Evolutionary conservation across 64 coral and sea anemone genomes (phyloP).

Genomic region (Montipora cactus): DNA sequence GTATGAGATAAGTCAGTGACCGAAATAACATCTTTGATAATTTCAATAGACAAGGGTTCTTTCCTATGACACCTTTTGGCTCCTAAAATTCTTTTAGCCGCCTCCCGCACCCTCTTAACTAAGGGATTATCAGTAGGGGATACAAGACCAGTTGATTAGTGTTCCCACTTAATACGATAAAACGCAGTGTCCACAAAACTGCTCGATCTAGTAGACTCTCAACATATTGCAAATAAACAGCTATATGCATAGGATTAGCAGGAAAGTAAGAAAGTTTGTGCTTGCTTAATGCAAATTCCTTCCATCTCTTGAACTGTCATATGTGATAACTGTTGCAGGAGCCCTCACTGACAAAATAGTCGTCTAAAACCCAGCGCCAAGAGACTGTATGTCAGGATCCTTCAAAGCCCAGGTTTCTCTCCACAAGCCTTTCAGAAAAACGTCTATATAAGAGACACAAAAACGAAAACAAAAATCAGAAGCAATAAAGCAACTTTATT

Average conservation of each 20-base stretch:
- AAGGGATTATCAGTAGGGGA: conserved; percentile 41
- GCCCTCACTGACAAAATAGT: conserved; percentile 52
- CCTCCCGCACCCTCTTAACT: not conserved
- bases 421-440: conserved; percentile 51
- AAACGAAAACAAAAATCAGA: conserved; percentile 32
- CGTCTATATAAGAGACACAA: not conserved
- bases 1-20: conserved; percentile 2
- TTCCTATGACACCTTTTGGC: conserved; percentile 37
- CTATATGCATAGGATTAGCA: too few relatives aligned
- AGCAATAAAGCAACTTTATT: not conserved
- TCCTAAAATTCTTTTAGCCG: conserved; percentile 46
- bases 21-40: conserved; percentile 6
- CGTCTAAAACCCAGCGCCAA: conserved; percentile 30
- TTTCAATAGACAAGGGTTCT: conserved; percentile 42
- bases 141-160: not conserved
- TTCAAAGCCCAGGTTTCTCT: conserved; percentile 7
- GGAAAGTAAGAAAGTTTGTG: not conserved
- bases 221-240: too few relatives aligned
- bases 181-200: conserved; percentile 55
- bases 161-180: not conserved
- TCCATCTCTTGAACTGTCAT: conserved; percentile 46
- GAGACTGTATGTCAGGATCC: not conserved
- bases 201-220: not conserved
- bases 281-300: conserved; percentile 18
- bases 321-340: conserved; percentile 25